These are phyloP conservation scores for Ostrea denselamellosa DNA, from an alignment of 1,140 invertebrate species.

Conservation along the genomic window DNA sequence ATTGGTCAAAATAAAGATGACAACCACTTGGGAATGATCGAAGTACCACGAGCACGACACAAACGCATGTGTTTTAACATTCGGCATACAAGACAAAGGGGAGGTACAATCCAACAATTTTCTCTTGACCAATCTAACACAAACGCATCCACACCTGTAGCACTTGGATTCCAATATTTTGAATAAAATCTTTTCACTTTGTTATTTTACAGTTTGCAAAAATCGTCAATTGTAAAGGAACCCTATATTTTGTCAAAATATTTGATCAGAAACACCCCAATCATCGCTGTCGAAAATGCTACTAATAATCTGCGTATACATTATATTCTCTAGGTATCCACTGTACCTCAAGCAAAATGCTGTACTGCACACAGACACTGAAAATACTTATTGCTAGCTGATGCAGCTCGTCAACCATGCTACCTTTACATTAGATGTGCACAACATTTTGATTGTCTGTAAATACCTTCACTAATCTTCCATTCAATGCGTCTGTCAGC, in stretches of 20 bases:
- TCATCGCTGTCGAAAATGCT: conserved; percentile 53
- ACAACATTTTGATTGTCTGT: conserved; percentile 56
- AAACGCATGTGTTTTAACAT: conserved; percentile 31
- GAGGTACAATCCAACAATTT: conserved; percentile 49
- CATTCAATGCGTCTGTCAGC: background rate
- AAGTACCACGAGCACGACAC: conserved; percentile 42
- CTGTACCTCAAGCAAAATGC: conserved; percentile 41
- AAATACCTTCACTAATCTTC: conserved; percentile 47
- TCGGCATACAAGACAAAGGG: background rate
- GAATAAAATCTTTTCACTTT: too few species aligned
- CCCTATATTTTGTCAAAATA: conserved; percentile 45
- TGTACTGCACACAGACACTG: background rate
- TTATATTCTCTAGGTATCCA: conserved; percentile 52
- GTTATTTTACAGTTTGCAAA: too few species aligned
- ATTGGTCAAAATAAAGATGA: conserved; percentile 52
- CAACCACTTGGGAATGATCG: conserved; percentile 43
- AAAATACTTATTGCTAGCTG: conserved; percentile 36
- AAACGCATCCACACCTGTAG: too few species aligned
- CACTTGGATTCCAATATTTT: too few species aligned
- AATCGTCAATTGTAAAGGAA: too few species aligned
- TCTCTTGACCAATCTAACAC: background rate
- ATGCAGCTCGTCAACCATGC: too few species aligned
- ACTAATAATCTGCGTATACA: conserved; percentile 43
- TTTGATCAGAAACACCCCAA: conserved; percentile 45
- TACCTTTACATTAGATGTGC: too few species aligned